phyloP scores from a whole-genome alignment of 2,797 vertebrate genomes.

The Catostomus latipinnis region DNA sequence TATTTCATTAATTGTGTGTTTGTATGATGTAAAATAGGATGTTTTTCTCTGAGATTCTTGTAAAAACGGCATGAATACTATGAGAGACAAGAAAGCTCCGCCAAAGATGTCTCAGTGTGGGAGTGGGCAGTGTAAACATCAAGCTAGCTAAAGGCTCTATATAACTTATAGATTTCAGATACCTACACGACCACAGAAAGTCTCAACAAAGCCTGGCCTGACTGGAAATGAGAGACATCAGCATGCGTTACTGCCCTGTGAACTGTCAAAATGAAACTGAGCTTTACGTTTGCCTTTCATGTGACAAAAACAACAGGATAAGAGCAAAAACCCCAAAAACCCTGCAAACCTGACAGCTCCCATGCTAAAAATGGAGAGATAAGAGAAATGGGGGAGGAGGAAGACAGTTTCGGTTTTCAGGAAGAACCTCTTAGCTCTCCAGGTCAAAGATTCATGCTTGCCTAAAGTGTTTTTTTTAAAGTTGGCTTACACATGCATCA shows the following conservation, averaged over 20 bases:
- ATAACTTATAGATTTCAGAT: slow-evolving; percentile 51
- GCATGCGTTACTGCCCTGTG: slow-evolving; percentile 53
- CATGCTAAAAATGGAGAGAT: slow-evolving; percentile 37
- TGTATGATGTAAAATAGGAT: slow-evolving; percentile 48
- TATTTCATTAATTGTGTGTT: slow-evolving; percentile 44
- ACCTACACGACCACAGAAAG: slow-evolving; percentile 54
- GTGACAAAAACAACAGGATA: slow-evolving; percentile 73
- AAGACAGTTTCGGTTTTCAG: slow-evolving; percentile 13
- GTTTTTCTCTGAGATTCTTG: slow-evolving; percentile 57
- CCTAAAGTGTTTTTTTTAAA: too few relatives aligned
- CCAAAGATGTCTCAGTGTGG: slow-evolving; percentile 42
- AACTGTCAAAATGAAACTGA: slow-evolving; percentile 69
- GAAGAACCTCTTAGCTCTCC: not conserved
- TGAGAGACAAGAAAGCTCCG: slow-evolving; percentile 48
- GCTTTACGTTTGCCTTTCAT: slow-evolving; percentile 61
- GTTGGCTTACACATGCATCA: too few relatives aligned
- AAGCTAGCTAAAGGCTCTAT: slow-evolving; percentile 41
- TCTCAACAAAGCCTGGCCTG: slow-evolving; percentile 55
- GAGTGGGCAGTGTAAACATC: slow-evolving; percentile 46
- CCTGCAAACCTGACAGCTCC: slow-evolving; percentile 42
- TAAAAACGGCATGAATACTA: slow-evolving; percentile 49
- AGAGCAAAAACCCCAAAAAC: slow-evolving; percentile 53
- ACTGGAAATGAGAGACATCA: slow-evolving; percentile 68
- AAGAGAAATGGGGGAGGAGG: slow-evolving; percentile 14
- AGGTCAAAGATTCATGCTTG: not conserved